A percentile compares a stretch with the other conserved stretches of the same genome.
phyloP scores from a whole-genome alignment of 2,888 invertebrate genomes.

The Aleiodes testaceus region DNA sequence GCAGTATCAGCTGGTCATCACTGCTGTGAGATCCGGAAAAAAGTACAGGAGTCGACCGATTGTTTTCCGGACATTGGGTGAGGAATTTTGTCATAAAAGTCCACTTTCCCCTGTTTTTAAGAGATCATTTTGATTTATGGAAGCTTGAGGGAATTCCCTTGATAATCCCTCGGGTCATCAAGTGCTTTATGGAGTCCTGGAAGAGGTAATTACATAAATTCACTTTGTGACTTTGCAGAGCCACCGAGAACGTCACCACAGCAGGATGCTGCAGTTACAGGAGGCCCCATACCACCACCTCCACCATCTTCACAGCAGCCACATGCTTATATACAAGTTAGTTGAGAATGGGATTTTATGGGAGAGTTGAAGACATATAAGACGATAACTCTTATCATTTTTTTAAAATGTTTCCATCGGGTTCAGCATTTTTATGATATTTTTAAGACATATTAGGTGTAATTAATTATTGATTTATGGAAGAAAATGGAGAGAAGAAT shows the following conservation, averaged over 20 bases:
- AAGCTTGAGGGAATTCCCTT: too few relatives aligned
- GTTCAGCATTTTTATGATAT: too few relatives aligned
- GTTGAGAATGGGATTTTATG: slow-evolving; percentile 27
- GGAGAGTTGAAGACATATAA: neutral
- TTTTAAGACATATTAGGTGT: too few relatives aligned
- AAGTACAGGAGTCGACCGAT: slow-evolving; percentile 90
- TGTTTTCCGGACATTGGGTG: slow-evolving; percentile 92
- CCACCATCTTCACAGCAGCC: slow-evolving; percentile 68
- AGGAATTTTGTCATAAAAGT: slow-evolving; percentile 52
- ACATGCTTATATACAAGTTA: slow-evolving; percentile 69
- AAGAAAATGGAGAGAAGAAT: too few relatives aligned
- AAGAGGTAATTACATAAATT: slow-evolving; percentile 16
- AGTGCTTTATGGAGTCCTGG: too few relatives aligned
- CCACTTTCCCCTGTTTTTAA: neutral
- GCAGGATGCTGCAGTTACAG: slow-evolving; percentile 79
- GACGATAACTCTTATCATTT: neutral
- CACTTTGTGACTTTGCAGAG: slow-evolving; percentile 75
- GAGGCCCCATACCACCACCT: slow-evolving; percentile 71
- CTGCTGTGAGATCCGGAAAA: slow-evolving; percentile 87
- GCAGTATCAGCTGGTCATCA: slow-evolving; percentile 90
- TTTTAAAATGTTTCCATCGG: neutral
- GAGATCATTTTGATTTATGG: too few relatives aligned
- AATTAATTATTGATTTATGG: too few relatives aligned
- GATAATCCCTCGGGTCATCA: too few relatives aligned
- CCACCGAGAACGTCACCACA: slow-evolving; percentile 85